Evolutionary conservation across 2,113 vertebrate species (phyloP), one percentile per base, ranked within the genome.

Genomic region (Poeciliopsis retropinna): DNA sequence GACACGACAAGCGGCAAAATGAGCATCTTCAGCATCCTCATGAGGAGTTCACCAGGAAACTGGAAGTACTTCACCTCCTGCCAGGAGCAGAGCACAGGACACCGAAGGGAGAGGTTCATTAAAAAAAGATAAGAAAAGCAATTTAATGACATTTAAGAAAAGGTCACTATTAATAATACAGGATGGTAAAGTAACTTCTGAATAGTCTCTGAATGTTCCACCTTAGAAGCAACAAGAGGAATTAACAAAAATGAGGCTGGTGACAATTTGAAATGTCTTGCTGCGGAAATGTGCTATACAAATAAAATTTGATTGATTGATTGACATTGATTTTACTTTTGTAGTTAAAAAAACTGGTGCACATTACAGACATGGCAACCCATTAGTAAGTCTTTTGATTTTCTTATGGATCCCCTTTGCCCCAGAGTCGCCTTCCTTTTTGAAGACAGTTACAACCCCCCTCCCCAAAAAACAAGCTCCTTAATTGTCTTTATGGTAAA

Each of bases 1-100:
- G 98, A 99, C 29, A 99, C 97, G 64, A 99, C 97, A 17, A 99
- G 96, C 0, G 98, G 98, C 31, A 99, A 93, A 88, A 99, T 99
- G 70, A 99, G 87, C 98, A 99, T 99, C 94, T 99, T 99, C 94
- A 99, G 78, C 97, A 99, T 98, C 92, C 98, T 95, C 98, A 99
- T 99, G 41, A 99, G 88, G 70, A 99, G 94, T 88, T 99, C 98
- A 65, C 98, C 98, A 0, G 98, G 98, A 84, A 99, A 99, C 91
- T 98, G 97, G 89, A 99, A 96, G 88, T 99, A 99, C 85, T 96
- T 99, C 76, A 99, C 98, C 94, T 99, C 97, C 97, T 99, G 91
- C 72, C 92, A 83, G 88, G 75, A 51, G 82, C 25, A 75, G 66
- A 47, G 44, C 4, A 57, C 19, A 67, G 10, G 19, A 72, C 64